A percentile compares a stretch with the other conserved stretches of the same genome.
Conservation (phyloP, 1,140 invertebrate genomes). For the Pseudomyrmex sp. region DNA sequence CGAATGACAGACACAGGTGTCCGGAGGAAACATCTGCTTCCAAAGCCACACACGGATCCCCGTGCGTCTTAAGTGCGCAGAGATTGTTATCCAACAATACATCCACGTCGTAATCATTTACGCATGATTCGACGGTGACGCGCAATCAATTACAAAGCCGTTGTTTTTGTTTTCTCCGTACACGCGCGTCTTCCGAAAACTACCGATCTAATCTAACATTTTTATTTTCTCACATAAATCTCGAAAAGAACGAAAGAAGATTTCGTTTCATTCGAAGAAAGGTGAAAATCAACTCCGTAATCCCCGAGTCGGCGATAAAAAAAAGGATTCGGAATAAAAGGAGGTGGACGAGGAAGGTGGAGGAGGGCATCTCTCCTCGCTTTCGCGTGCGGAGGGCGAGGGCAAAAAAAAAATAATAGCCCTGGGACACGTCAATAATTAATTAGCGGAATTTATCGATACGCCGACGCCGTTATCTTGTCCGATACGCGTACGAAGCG, state of each 20-base stretch:
- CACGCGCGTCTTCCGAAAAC: too few species aligned
- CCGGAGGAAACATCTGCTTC: conserved; percentile 55
- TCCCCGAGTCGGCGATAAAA: background rate
- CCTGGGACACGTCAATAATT: conserved; percentile 81
- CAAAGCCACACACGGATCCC: background rate
- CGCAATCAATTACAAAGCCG: background rate
- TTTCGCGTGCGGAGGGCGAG: conserved; percentile 73
- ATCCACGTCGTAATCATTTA: conserved; percentile 1
- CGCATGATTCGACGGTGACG: conserved; percentile 5
- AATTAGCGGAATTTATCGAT: conserved; percentile 83
- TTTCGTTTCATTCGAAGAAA: background rate
- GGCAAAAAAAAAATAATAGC: conserved; percentile 73
- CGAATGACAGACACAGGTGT: conserved; percentile 57
- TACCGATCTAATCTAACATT: too few species aligned
- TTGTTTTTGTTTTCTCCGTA: too few species aligned
- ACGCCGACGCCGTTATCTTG: conserved; percentile 78
- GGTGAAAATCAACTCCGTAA: background rate
- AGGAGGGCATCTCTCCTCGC: conserved; percentile 23
- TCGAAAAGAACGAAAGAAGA: background rate
- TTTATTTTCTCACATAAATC: background rate
- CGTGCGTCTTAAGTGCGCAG: background rate
- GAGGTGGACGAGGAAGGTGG: background rate
- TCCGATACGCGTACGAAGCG: conserved; percentile 76
- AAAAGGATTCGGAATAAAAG: conserved; percentile 12
- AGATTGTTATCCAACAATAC: conserved; percentile 21